phyloP scores from a whole-genome alignment of 2,888 invertebrate genomes.

The Drosophila mayaguana region DNA sequence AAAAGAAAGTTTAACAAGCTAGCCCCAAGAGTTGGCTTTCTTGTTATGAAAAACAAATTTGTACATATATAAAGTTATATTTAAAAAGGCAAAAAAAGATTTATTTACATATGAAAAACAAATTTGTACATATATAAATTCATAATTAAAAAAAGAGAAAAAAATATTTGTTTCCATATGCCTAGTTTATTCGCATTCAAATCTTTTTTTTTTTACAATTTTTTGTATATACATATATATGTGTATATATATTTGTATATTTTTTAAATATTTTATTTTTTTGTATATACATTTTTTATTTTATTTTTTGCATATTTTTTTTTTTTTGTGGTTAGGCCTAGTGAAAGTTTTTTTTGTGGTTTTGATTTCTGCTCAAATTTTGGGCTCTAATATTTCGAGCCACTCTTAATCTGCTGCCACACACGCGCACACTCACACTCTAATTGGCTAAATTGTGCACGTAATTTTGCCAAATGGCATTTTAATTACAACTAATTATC shows the following conservation, averaged over 20 bases:
- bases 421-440: background rate
- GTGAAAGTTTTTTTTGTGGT: slow-evolving; percentile 34
- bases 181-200: background rate
- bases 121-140: slow-evolving; percentile 14
- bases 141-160: slow-evolving; percentile 20
- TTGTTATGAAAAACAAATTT: slow-evolving; percentile 17
- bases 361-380: background rate
- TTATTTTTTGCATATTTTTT: background rate
- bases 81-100: slow-evolving; percentile 10
- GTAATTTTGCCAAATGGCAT: slow-evolving; percentile 22
- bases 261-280: slow-evolving; percentile 15
- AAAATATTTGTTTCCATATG: background rate
- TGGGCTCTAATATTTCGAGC: background rate
- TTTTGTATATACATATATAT: background rate
- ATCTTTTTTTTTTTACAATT: background rate
- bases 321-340: slow-evolving; percentile 32
- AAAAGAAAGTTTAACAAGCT: slow-evolving; percentile 64
- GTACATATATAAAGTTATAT: slow-evolving; percentile 23
- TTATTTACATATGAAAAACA: slow-evolving; percentile 2
- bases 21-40: slow-evolving; percentile 23
- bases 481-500: slow-evolving; percentile 33
- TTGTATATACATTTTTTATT: background rate
- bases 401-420: background rate
- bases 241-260: background rate
- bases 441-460: slow-evolving; percentile 19